Conservation (phyloP, 2,113 vertebrate species). For the Menidia beryllina region DNA sequence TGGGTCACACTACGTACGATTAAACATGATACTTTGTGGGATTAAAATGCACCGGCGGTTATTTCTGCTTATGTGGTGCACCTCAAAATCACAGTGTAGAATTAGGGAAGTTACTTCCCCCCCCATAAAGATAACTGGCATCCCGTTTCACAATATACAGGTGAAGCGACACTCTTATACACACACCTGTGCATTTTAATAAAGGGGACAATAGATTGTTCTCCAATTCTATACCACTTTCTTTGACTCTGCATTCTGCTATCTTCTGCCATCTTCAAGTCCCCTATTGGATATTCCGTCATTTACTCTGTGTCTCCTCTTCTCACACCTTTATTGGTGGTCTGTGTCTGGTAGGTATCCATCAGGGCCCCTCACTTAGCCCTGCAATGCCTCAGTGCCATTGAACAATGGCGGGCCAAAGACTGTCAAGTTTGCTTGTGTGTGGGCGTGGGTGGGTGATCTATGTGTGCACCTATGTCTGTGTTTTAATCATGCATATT, state of each 20-base stretch:
- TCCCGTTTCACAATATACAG: constrained; percentile 13
- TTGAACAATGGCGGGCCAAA: constrained; percentile 70
- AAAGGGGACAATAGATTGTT: constrained; percentile 35
- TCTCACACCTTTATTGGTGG: constrained; percentile 75
- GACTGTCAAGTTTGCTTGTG: constrained; percentile 63
- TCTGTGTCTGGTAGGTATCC: constrained; percentile 70
- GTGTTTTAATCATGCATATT: constrained; percentile 71
- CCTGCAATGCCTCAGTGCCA: constrained; percentile 68
- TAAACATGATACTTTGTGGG: no score
- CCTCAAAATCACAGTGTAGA: not conserved
- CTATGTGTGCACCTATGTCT: constrained; percentile 38
- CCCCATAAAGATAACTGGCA: constrained; percentile 5
- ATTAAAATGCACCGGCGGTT: not conserved
- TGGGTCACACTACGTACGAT: no score
- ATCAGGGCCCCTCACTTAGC: constrained; percentile 82
- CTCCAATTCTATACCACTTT: constrained; percentile 24
- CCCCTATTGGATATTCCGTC: constrained; percentile 59
- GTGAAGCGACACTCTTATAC: constrained; percentile 29
- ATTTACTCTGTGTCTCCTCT: constrained; percentile 45
- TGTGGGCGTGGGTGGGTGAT: constrained; percentile 38
- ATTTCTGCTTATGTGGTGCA: not conserved
- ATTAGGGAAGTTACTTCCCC: not conserved
- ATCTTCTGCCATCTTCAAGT: constrained; percentile 67
- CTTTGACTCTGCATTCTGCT: constrained; percentile 30
- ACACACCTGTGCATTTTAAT: constrained; percentile 68